A percentile compares a stretch with the other conserved stretches of the same genome.
Conservation (phyloP, 2,888 invertebrate species). For the Escarpia spicata region DNA sequence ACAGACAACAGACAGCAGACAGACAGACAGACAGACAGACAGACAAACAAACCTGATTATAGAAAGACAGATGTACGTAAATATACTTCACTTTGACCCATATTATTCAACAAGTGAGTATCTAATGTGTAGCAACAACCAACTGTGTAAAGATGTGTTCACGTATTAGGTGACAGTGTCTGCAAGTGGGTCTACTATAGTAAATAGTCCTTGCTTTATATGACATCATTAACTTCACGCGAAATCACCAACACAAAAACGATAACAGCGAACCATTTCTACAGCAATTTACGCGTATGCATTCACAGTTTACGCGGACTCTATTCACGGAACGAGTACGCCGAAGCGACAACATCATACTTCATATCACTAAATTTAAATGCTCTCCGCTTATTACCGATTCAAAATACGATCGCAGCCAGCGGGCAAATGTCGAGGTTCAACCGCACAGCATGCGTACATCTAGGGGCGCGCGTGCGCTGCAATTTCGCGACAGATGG, state of each 20-base stretch:
- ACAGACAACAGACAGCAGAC: too few species aligned
- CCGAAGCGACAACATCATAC: not conserved
- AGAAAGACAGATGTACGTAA: too few species aligned
- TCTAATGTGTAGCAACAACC: too few species aligned
- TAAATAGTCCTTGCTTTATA: not conserved
- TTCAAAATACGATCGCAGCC: not conserved
- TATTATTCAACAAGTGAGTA: too few species aligned
- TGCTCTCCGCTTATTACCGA: not conserved
- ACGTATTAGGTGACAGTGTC: too few species aligned
- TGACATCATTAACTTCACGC: not conserved
- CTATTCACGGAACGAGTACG: not conserved
- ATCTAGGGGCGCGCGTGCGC: not conserved
- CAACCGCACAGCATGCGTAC: not conserved
- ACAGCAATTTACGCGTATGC: not conserved
- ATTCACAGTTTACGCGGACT: not conserved
- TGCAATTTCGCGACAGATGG: not conserved
- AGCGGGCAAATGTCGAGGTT: not conserved
- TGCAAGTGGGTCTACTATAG: not conserved
- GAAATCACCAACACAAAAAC: not conserved
- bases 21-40: too few species aligned
- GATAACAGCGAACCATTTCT: not conserved
- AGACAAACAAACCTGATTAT: too few species aligned
- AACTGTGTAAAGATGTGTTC: too few species aligned
- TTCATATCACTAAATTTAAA: conserved; percentile 6
- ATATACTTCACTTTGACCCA: too few species aligned